Percentiles rank a stretch among this genome's conserved stretches.
Conservation (phyloP, 2,888 invertebrate genomes). For the Drosophila mayaguana region DNA sequence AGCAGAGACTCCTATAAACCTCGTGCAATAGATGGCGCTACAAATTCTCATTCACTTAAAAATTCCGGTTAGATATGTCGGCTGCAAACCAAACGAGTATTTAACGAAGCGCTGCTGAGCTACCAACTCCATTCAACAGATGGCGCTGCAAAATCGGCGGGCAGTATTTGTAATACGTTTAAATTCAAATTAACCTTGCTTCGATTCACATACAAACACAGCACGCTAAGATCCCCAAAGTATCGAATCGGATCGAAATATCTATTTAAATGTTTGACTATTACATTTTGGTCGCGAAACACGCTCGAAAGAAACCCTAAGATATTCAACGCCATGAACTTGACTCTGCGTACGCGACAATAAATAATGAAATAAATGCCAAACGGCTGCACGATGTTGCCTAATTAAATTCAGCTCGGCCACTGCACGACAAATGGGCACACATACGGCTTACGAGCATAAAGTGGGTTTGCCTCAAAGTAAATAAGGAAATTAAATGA, state of each 20-base stretch:
- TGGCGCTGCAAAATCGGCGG: conserved; percentile 17
- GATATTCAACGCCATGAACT: conserved; percentile 63
- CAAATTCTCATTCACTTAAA: too few species aligned
- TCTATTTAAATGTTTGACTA: neutral
- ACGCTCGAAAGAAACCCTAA: conserved; percentile 28
- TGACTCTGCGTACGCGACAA: conserved; percentile 36
- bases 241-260: neutral
- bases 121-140: conserved; percentile 1
- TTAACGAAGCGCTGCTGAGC: neutral
- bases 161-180: neutral
- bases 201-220: conserved; percentile 16
- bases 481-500: conserved; percentile 49
- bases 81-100: neutral
- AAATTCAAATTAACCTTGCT: conserved; percentile 31
- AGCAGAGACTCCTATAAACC: neutral
- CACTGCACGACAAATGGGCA: conserved; percentile 10
- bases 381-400: conserved; percentile 36
- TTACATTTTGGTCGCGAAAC: conserved; percentile 28
- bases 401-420: conserved; percentile 58
- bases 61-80: neutral
- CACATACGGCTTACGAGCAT: conserved; percentile 13
- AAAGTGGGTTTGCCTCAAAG: conserved; percentile 36
- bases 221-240: conserved; percentile 3
- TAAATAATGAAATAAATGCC: conserved; percentile 24
- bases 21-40: neutral